These are phyloP conservation scores for Orussus abietinus DNA, from an alignment of 1,140 invertebrate genomes.

Conservation along the genomic window DNA sequence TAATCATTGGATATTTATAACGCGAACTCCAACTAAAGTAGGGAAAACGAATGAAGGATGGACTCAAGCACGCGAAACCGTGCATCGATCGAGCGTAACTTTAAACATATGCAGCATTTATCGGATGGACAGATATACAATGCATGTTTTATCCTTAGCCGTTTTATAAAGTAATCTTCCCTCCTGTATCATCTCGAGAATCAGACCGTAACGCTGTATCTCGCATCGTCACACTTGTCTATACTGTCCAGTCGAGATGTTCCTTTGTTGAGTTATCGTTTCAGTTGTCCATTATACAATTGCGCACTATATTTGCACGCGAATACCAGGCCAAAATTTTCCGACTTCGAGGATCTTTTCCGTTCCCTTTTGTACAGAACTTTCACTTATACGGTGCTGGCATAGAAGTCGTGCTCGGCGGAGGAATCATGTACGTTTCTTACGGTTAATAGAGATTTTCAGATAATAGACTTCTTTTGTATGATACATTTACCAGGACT, in stretches of 20 bases:
- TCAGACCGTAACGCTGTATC: neutral
- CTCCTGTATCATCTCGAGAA: constrained; percentile 18
- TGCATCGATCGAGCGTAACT: constrained; percentile 13
- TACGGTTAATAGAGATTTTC: too few species aligned
- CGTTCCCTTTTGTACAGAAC: too few species aligned
- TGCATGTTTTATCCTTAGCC: constrained; percentile 49
- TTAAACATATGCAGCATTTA: constrained; percentile 22
- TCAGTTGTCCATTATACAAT: too few species aligned
- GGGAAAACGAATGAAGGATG: constrained; percentile 14
- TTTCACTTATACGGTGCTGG: too few species aligned
- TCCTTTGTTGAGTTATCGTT: too few species aligned
- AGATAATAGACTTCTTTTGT: too few species aligned
- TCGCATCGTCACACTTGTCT: neutral
- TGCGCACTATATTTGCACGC: too few species aligned
- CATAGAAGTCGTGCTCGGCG: too few species aligned
- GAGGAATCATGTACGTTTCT: too few species aligned
- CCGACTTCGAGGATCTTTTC: too few species aligned
- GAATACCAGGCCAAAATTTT: too few species aligned
- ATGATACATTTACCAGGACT: too few species aligned
- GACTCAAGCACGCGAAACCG: constrained; percentile 23
- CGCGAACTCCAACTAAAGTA: constrained; percentile 31
- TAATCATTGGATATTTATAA: constrained; percentile 50
- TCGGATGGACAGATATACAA: constrained; percentile 38
- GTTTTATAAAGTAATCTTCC: constrained; percentile 46
- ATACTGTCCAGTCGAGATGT: constrained; percentile 1